Conservation (phyloP, 2,888 invertebrate genomes). For the Synergus itoensis region DNA sequence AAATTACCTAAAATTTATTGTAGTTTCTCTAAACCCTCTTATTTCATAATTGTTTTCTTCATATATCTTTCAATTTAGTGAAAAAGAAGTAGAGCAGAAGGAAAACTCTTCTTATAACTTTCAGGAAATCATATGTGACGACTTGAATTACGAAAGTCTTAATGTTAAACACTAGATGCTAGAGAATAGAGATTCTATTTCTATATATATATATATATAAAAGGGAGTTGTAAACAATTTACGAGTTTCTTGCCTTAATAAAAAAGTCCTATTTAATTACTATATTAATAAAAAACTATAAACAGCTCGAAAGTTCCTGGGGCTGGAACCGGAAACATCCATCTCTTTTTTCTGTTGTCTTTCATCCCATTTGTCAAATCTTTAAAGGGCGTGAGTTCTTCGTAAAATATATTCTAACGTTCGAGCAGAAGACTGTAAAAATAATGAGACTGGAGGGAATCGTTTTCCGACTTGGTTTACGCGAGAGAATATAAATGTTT, state of each 20-base stretch:
- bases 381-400: neutral
- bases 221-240: neutral
- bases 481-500: neutral
- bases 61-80: neutral
- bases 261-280: neutral
- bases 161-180: neutral
- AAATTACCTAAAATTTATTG: neutral
- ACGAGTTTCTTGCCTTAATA: neutral
- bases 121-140: neutral
- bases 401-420: neutral
- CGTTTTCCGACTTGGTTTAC: neutral
- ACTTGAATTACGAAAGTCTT: neutral
- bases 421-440: neutral
- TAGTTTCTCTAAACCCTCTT: neutral
- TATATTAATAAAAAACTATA: neutral
- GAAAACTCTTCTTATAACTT: neutral
- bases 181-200: neutral
- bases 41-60: neutral
- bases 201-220: constrained; percentile 7
- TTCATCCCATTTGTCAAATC: constrained; percentile 3
- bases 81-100: neutral
- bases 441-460: neutral
- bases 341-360: neutral
- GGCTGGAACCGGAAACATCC: neutral
- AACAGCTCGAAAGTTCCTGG: neutral